phyloP scores from a whole-genome alignment of 53 echinoderm and acorn worm genomes.

The Crossaster papposus region DNA sequence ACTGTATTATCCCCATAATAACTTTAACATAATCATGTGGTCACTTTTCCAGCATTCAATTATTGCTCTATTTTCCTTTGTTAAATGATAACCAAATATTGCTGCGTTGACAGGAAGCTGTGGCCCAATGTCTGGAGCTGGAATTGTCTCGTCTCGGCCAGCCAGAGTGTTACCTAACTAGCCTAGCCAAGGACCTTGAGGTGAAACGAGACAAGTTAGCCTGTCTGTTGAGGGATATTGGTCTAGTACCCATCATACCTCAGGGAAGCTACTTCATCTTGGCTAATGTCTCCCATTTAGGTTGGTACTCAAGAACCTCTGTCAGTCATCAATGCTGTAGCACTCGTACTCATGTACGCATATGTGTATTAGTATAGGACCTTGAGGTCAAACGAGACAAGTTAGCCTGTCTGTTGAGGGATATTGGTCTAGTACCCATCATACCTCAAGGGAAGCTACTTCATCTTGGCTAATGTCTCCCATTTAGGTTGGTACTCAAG shows the following conservation, averaged over 20 bases:
- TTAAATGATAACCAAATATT: background rate
- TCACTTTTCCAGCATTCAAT: no score
- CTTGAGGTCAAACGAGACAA: no score
- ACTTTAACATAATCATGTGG: no score
- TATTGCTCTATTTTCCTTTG: no score
- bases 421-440: no score
- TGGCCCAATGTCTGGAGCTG: slow-evolving; percentile 80
- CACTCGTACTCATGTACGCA: background rate
- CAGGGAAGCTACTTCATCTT: slow-evolving; percentile 97
- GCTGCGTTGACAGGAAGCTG: slow-evolving; percentile 75
- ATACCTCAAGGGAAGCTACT: no score
- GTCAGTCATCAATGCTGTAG: no score
- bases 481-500: no score
- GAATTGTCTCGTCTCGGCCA: slow-evolving; percentile 76
- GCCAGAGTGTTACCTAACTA: slow-evolving; percentile 87
- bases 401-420: no score
- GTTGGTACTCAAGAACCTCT: slow-evolving; percentile 4
- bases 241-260: slow-evolving; percentile 85
- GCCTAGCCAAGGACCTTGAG: slow-evolving; percentile 68
- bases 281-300: slow-evolving; percentile 67
- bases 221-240: slow-evolving; percentile 68
- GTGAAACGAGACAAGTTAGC: slow-evolving; percentile 84
- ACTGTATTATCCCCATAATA: no score
- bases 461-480: no score
- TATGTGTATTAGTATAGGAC: no score